phyloP scores from a whole-genome alignment of 2,797 vertebrate genomes.

The Acipenser ruthenus region DNA sequence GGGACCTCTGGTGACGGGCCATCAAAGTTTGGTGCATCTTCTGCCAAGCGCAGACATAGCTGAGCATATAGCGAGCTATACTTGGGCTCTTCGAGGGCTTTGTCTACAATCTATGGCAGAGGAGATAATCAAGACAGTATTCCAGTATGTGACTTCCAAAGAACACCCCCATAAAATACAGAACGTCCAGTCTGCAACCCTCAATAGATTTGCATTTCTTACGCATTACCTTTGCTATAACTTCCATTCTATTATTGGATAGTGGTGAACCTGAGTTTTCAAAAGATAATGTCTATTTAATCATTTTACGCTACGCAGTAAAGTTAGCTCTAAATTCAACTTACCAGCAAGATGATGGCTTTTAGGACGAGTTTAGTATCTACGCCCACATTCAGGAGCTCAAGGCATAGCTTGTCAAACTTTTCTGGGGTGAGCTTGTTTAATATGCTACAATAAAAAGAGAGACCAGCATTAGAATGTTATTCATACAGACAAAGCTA shows the following conservation, averaged over 20 bases:
- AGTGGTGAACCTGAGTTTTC: neutral
- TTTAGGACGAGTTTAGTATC: slow-evolving; percentile 99
- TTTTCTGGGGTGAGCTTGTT: slow-evolving; percentile 99
- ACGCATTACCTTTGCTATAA: neutral
- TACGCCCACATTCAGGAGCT: slow-evolving; percentile 99
- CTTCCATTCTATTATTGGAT: neutral
- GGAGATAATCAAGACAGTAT: neutral
- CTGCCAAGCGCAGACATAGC: slow-evolving; percentile 99
- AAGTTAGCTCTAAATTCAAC: slow-evolving; percentile 18
- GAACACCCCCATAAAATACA: neutral
- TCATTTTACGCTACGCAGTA: neutral
- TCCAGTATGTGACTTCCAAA: neutral
- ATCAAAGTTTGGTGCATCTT: slow-evolving; percentile 99
- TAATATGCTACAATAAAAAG: slow-evolving; percentile 74
- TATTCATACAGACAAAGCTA: slow-evolving; percentile 15
- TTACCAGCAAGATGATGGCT: slow-evolving; percentile 99
- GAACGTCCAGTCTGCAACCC: slow-evolving; percentile 5
- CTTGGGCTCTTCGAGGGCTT: slow-evolving; percentile 99
- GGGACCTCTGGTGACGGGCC: slow-evolving; percentile 94
- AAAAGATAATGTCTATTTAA: neutral
- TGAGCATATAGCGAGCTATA: slow-evolving; percentile 99
- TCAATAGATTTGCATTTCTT: slow-evolving; percentile 12
- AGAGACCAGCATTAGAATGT: neutral
- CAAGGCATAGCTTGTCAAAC: slow-evolving; percentile 99
- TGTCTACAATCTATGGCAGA: slow-evolving; percentile 88